Evolutionary conservation across 2,113 vertebrate genomes (phyloP).

Genomic region (Trichomycterus rosablanca): DNA sequence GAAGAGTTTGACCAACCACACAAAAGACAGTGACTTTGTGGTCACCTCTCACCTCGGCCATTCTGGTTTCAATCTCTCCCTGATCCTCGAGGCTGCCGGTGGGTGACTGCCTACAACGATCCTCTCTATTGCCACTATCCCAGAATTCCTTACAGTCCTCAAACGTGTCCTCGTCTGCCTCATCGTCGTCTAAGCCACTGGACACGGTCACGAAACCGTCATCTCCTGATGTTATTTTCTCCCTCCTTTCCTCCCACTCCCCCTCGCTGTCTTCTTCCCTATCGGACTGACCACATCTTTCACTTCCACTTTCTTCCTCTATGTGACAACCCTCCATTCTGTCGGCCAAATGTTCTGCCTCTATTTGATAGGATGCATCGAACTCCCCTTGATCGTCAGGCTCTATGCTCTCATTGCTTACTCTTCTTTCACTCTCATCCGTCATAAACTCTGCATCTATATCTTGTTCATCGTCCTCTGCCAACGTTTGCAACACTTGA

Average conservation of each 20-base stretch:
- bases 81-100: conserved; percentile 13
- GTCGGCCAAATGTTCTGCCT: conserved; percentile 45
- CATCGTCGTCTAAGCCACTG: conserved; percentile 57
- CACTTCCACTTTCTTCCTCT: conserved; percentile 47
- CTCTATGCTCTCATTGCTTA: conserved; percentile 31
- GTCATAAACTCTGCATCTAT: conserved; percentile 20
- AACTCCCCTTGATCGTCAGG: conserved; percentile 34
- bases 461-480: conserved; percentile 5
- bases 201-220: conserved; percentile 62
- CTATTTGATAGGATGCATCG: conserved; percentile 27
- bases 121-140: conserved; percentile 31
- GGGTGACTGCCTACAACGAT: conserved; percentile 24
- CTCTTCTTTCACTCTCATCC: conserved; percentile 15
- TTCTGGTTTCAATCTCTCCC: conserved; percentile 30
- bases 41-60: conserved; percentile 21
- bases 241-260: conserved; percentile 41
- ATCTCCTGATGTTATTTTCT: conserved; percentile 51
- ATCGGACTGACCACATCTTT: conserved; percentile 6
- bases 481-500: not conserved
- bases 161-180: conserved; percentile 56
- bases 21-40: conserved; percentile 45
- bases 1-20: conserved; percentile 52
- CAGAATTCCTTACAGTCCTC: conserved; percentile 60
- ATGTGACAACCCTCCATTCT: conserved; percentile 49
- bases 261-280: conserved; percentile 55